phyloP scores from a whole-genome alignment of 1,140 invertebrate genomes.

The Acromyrmex echinatior region DNA sequence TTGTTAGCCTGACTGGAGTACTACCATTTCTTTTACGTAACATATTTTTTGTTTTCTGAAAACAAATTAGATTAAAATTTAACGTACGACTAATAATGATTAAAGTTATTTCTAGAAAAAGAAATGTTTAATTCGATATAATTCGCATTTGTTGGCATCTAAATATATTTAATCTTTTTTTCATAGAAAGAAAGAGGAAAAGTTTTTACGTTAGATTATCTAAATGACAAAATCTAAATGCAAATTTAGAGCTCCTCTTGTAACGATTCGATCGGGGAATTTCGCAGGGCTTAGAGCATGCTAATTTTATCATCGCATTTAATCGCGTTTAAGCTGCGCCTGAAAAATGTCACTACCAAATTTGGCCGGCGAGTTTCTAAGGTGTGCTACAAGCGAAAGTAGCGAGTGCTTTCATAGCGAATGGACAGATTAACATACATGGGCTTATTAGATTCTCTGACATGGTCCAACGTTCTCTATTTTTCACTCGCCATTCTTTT shows the following conservation, averaged over 20 bases:
- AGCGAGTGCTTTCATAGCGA: slow-evolving; percentile 20
- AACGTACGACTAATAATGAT: neutral
- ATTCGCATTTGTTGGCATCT: neutral
- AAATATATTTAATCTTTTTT: neutral
- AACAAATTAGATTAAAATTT: slow-evolving; percentile 22
- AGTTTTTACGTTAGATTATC: neutral
- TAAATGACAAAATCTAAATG: neutral
- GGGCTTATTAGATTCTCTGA: slow-evolving; percentile 35
- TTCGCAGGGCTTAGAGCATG: slow-evolving; percentile 1
- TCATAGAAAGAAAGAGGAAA: neutral
- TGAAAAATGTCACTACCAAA: slow-evolving; percentile 67
- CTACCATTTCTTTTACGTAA: slow-evolving; percentile 88
- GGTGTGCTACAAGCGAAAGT: neutral
- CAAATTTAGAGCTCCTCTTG: neutral
- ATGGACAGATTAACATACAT: slow-evolving; percentile 62
- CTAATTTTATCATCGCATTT: slow-evolving; percentile 9
- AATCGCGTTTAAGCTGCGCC: slow-evolving; percentile 37
- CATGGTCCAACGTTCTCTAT: slow-evolving; percentile 31
- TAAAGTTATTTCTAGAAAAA: neutral
- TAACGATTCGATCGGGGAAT: neutral
- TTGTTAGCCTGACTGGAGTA: slow-evolving; percentile 84
- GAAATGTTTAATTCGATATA: neutral
- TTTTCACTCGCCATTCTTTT: slow-evolving; percentile 21
- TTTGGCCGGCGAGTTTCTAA: slow-evolving; percentile 19
- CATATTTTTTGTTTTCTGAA: slow-evolving; percentile 92